These are phyloP conservation scores for Hemicordylus capensis DNA, from an alignment of 2,113 vertebrate genomes.

Conservation along the genomic window DNA sequence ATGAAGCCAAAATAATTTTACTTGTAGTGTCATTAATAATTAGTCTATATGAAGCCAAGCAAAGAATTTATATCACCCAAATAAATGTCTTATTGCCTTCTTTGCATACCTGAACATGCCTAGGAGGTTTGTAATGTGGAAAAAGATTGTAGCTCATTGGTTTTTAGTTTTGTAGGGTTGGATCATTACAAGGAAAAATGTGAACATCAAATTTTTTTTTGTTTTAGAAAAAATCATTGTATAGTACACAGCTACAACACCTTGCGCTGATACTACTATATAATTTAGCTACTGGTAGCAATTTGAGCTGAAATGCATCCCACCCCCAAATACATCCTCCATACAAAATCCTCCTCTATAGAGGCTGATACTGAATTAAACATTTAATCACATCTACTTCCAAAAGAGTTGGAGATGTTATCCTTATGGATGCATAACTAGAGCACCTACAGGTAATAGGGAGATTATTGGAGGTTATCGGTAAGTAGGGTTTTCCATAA, in stretches of 20 bases:
- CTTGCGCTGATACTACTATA: not conserved
- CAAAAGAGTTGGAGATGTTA: too few relatives aligned
- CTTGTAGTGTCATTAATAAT: conserved; percentile 44
- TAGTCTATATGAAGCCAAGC: conserved; percentile 36
- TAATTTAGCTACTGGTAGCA: not conserved
- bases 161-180: conserved; percentile 54
- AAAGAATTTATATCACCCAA: conserved; percentile 52
- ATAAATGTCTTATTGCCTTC: accelerated
- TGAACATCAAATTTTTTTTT: conserved; percentile 25
- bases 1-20: conserved; percentile 55
- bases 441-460: too few relatives aligned
- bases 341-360: not conserved
- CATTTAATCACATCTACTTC: not conserved
- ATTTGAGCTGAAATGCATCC: not conserved
- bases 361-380: not conserved
- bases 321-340: not conserved
- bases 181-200: conserved; percentile 50
- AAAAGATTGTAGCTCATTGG: conserved; percentile 29
- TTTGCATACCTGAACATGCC: conserved; percentile 8
- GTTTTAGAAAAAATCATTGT: conserved; percentile 5
- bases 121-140: not conserved
- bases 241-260: conserved; percentile 10
- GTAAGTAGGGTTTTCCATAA: too few relatives aligned
- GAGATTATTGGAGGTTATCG: too few relatives aligned
- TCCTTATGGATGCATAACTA: too few relatives aligned